phyloP scores from a whole-genome alignment of 2,113 vertebrate species.

The Myotis lucifugus region DNA sequence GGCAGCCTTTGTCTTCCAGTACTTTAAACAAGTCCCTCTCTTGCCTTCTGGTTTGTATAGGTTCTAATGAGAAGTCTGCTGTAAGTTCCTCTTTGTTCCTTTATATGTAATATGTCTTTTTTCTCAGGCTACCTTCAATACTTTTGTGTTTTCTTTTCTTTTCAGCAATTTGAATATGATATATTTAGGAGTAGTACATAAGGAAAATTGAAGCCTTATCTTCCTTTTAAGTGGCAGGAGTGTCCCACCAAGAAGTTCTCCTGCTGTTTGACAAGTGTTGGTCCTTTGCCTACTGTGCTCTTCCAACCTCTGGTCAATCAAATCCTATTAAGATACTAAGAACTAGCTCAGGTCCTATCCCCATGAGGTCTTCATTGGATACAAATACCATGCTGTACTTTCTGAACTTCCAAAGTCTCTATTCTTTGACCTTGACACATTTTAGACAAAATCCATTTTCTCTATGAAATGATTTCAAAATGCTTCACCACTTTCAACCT shows the following conservation, averaged over 20 bases:
- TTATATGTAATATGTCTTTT: not conserved
- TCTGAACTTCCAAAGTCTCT: not conserved
- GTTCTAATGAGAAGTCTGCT: not conserved
- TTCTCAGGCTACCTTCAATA: not conserved
- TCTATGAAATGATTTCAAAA: slow-evolving; percentile 10
- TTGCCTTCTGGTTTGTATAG: not conserved
- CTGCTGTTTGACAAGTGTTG: not conserved
- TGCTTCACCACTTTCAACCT: not conserved
- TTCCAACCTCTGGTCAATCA: not conserved
- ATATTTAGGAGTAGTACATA: not conserved
- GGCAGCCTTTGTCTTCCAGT: not conserved
- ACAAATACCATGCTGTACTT: not conserved
- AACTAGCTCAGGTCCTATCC: not conserved
- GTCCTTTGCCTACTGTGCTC: not conserved
- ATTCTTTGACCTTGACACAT: not conserved
- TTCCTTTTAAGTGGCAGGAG: not conserved
- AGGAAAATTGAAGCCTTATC: not conserved
- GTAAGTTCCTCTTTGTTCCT: not conserved
- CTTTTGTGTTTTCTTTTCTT: not conserved
- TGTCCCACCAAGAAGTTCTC: not conserved
- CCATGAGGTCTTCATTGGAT: not conserved
- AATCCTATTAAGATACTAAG: not conserved
- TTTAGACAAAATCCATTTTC: not conserved
- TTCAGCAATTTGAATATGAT: not conserved
- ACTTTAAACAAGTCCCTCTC: not conserved